These are phyloP conservation scores for Pedicia rivosa DNA, from an alignment of 2,888 invertebrate genomes.

Conservation along the genomic window DNA sequence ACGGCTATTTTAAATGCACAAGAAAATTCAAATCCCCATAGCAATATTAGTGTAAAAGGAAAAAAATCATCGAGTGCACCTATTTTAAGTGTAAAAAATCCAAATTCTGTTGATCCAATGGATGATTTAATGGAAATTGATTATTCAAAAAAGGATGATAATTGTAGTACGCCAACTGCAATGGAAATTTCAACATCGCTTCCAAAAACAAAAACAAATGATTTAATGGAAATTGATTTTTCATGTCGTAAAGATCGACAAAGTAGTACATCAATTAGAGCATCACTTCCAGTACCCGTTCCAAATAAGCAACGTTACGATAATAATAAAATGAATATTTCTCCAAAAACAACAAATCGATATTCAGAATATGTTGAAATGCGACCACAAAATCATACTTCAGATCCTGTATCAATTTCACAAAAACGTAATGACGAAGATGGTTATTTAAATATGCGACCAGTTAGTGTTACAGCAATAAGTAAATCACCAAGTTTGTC, in stretches of 20 bases:
- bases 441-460: conserved; percentile 33
- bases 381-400: conserved; percentile 25
- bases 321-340: conserved; percentile 14
- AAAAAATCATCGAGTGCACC: conserved; percentile 56
- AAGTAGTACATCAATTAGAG: conserved; percentile 8
- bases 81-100: conserved; percentile 32
- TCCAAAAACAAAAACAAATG: conserved; percentile 36
- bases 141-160: conserved; percentile 33
- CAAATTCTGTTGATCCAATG: conserved; percentile 39
- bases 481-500: conserved; percentile 15
- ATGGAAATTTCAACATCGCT: conserved; percentile 15
- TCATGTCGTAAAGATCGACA: conserved; percentile 24
- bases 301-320: conserved; percentile 9
- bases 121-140: conserved; percentile 75
- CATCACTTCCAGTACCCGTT: conserved; percentile 13
- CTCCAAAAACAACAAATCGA: conserved; percentile 15
- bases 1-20: conserved; percentile 17
- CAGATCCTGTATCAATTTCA: conserved; percentile 11
- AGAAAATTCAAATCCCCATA: conserved; percentile 15
- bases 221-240: conserved; percentile 72
- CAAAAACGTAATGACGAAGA: conserved; percentile 10
- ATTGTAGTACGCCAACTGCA: neutral
- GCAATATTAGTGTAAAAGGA: conserved; percentile 15
- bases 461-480: conserved; percentile 17
- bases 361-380: conserved; percentile 42